Percentiles rank a stretch among this genome's conserved stretches.
These are phyloP conservation scores for Tenualosa ilisha DNA, from an alignment of 2,797 vertebrate genomes.

Conservation along the genomic window DNA sequence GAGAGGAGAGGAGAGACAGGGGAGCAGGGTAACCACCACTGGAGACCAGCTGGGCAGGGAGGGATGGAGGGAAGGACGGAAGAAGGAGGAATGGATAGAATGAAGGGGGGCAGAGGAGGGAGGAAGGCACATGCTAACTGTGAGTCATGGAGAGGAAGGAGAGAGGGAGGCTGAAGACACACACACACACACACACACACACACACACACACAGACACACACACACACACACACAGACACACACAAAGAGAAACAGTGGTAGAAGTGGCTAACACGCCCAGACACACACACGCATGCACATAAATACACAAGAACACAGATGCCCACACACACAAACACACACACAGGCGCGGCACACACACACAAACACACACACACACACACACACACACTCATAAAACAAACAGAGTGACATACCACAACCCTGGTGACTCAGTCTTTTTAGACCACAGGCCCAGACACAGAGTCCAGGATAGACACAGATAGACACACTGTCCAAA, in stretches of 20 bases:
- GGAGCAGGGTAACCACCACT: neutral
- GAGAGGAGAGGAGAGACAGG: too few relatives aligned
- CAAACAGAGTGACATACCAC: conserved; percentile 4
- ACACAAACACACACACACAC: conserved; percentile 18
- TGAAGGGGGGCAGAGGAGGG: neutral
- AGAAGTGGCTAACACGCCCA: neutral
- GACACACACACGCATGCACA: neutral
- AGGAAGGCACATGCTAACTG: neutral
- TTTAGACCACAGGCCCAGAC: conserved; percentile 12
- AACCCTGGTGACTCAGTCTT: neutral
- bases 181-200: too few relatives aligned
- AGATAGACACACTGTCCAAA: neutral
- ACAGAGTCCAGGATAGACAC: neutral
- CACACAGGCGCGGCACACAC: neutral
- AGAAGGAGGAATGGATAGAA: too few relatives aligned
- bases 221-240: too few relatives aligned
- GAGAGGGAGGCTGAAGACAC: neutral
- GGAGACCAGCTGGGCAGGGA: neutral
- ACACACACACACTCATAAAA: neutral
- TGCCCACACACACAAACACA: neutral
- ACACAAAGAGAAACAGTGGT: neutral
- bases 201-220: too few relatives aligned
- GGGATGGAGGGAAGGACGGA: too few relatives aligned
- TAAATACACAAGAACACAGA: too few relatives aligned
- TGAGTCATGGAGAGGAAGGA: neutral